Evolutionary conservation across 2,113 vertebrate genomes (phyloP).

Genomic region (Myodes glareolus): DNA sequence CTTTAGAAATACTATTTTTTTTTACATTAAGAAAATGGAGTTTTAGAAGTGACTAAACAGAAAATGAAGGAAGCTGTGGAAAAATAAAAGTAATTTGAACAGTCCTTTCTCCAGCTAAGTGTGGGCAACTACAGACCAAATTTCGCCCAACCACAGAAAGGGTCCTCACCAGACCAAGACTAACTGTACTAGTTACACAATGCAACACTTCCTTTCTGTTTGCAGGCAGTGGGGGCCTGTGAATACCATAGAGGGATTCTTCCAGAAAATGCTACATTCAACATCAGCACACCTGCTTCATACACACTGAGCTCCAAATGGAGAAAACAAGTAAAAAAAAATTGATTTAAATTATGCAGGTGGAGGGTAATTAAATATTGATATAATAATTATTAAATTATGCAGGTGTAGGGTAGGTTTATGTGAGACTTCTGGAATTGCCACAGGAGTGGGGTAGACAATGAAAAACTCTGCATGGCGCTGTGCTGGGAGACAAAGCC

Average conservation of each 20-base stretch:
- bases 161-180: constrained; percentile 33
- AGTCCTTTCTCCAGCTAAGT: constrained; percentile 23
- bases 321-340: constrained; percentile 77
- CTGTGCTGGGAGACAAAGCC: constrained; percentile 65
- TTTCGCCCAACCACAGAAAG: neutral
- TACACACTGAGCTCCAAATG: constrained; percentile 79
- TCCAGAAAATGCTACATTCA: constrained; percentile 76
- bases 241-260: constrained; percentile 73
- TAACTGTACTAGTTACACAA: constrained; percentile 35
- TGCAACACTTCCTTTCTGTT: constrained; percentile 36
- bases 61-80: neutral
- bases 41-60: neutral
- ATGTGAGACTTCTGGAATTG: constrained; percentile 81
- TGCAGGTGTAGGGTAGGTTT: constrained; percentile 82
- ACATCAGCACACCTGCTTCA: constrained; percentile 78
- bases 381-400: constrained; percentile 86
- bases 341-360: constrained; percentile 85
- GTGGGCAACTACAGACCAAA: neutral
- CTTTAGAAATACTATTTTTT: constrained; percentile 27
- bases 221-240: constrained; percentile 36
- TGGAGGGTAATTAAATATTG: constrained; percentile 84
- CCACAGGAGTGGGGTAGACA: constrained; percentile 77
- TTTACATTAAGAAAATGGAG: constrained; percentile 29
- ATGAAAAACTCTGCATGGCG: constrained; percentile 81
- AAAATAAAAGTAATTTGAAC: neutral